Percentiles rank a stretch among this genome's conserved stretches.
These are phyloP conservation scores for Cacatua alba DNA, from an alignment of 2,113 vertebrate genomes.

Conservation along the genomic window DNA sequence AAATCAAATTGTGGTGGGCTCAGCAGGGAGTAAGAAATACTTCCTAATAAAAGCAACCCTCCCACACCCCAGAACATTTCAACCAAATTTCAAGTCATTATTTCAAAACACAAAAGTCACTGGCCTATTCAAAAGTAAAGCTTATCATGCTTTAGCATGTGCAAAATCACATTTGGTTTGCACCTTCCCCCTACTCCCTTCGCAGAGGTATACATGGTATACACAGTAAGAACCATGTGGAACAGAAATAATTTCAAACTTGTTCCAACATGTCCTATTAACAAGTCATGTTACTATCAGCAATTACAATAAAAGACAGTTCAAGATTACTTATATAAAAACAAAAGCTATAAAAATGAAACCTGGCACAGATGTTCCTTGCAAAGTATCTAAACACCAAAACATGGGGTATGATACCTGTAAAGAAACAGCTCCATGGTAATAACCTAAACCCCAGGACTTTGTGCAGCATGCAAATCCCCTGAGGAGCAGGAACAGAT, in stretches of 20 bases:
- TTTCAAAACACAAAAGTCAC: not conserved
- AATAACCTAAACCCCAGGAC: not conserved
- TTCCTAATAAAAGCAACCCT: not conserved
- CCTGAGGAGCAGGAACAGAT: not conserved
- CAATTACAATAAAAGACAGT: slow-evolving; percentile 10
- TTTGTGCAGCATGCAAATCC: not conserved
- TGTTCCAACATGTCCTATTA: not conserved
- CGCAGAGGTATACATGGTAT: not conserved
- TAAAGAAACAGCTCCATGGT: not conserved
- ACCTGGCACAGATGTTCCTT: not conserved
- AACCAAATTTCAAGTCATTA: not conserved
- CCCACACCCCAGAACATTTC: not conserved
- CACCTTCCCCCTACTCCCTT: no score
- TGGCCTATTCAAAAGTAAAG: not conserved
- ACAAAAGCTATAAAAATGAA: not conserved
- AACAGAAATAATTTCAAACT: not conserved
- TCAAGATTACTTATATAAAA: not conserved
- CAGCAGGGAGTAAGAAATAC: not conserved
- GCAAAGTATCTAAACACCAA: not conserved
- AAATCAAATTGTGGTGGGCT: not conserved
- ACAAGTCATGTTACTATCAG: not conserved
- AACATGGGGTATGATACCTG: not conserved
- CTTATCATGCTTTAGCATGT: not conserved
- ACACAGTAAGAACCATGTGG: not conserved
- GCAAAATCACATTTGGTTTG: not conserved